Percentiles rank a stretch among this genome's conserved stretches.
Conservation (phyloP, 2,797 vertebrate genomes). For the Lithobates pipiens region DNA sequence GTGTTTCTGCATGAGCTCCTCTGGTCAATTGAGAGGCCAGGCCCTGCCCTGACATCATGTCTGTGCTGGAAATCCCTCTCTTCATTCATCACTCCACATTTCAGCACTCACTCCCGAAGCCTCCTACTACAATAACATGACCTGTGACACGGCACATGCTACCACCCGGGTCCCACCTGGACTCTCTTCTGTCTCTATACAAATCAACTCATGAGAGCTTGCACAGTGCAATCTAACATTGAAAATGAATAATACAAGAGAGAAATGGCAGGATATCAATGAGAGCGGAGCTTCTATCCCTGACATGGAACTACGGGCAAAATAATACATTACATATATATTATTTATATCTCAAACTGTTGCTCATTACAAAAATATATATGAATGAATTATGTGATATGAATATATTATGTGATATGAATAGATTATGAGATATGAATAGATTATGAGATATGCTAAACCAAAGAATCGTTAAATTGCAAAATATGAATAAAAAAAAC, state of each 20-base stretch:
- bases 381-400: too few relatives aligned
- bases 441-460: too few relatives aligned
- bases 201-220: not conserved
- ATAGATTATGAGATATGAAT: too few relatives aligned
- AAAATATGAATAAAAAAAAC: too few relatives aligned
- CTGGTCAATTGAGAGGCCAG: conserved; percentile 82
- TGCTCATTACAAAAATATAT: too few relatives aligned
- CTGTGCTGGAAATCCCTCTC: conserved; percentile 88
- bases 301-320: too few relatives aligned
- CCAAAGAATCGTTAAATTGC: too few relatives aligned
- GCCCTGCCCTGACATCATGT: conserved; percentile 91
- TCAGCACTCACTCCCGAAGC: conserved; percentile 55
- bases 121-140: conserved; percentile 35
- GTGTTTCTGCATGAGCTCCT: conserved; percentile 87
- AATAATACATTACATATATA: too few relatives aligned
- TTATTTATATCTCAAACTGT: too few relatives aligned
- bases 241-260: not conserved
- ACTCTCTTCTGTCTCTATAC: not conserved
- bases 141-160: conserved; percentile 23
- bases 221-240: not conserved
- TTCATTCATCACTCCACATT: conserved; percentile 79
- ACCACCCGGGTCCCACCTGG: not conserved
- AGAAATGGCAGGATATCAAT: not conserved
- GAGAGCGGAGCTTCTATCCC: not conserved
- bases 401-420: too few relatives aligned